Evolutionary conservation across 2,888 invertebrate species (phyloP), one percentile per base, ranked within the genome.

Genomic region (Sinodicranocentrus sp.): DNA sequence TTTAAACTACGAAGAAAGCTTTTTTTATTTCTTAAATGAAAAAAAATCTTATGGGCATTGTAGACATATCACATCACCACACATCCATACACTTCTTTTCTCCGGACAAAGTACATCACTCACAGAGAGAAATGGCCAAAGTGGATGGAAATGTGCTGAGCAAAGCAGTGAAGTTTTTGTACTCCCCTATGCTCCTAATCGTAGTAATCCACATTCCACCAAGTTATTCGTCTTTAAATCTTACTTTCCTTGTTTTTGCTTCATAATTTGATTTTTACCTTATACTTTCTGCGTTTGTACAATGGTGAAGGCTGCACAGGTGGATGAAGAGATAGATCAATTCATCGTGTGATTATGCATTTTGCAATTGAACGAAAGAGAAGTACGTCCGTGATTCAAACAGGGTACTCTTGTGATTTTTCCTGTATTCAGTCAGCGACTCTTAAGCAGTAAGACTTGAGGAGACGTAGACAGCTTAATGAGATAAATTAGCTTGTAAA

Each of bases 401-500:
- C n/a, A n/a, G n/a, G n/a, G n/a, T n/a, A n/a, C n/a, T n/a, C n/a
- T n/a, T n/a, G n/a, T n/a, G n/a, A n/a, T n/a, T n/a, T n/a, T n/a
- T n/a, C n/a, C n/a, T n/a, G n/a, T n/a, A n/a, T n/a, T n/a, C n/a
- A n/a, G n/a, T n/a, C n/a, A n/a, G n/a, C n/a, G n/a, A n/a, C n/a
- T n/a, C n/a, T n/a, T n/a, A n/a, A n/a, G n/a, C n/a, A n/a, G n/a
- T n/a, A n/a, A n/a, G n/a, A n/a, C n/a, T n/a, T n/a, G n/a, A 59
- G 61, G 28, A 26, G 73, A 33, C n/a, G 8, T 23, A 21, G 67
- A 75, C 75, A 75, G 48, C 65, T 75, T 75, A 75, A 75, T 75
- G 75, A 75, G 75, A 63, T 75, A 52, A 75, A 75, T 75, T 75
- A 75, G 75, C 73, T 73, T 44, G 52, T 28, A 75, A 3, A 33